These are phyloP conservation scores for Criorhina ranunculi DNA, from an alignment of 2,888 invertebrate species.

Conservation along the genomic window DNA sequence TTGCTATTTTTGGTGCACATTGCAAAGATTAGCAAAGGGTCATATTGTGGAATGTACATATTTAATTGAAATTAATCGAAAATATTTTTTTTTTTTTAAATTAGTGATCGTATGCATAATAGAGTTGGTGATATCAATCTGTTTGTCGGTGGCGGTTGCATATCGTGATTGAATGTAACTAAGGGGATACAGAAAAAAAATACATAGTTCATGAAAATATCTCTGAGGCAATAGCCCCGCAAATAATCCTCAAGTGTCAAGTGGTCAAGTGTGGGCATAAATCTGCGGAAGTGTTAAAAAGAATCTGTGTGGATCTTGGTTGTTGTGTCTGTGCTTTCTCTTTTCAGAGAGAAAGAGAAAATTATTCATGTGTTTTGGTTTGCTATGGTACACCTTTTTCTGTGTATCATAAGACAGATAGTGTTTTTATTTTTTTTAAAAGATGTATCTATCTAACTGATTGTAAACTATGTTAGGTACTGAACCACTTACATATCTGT, in stretches of 20 bases:
- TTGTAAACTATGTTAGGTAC: neutral
- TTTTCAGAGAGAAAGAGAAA: conserved; percentile 54
- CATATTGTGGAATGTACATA: conserved; percentile 11
- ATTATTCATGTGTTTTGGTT: conserved; percentile 30
- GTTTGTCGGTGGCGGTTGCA: neutral
- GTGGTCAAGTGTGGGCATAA: conserved; percentile 37
- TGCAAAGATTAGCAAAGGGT: conserved; percentile 10
- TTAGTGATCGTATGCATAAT: conserved; percentile 16
- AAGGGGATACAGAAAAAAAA: neutral
- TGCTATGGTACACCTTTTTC: neutral
- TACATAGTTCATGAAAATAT: conserved; percentile 23
- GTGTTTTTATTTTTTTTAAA: neutral
- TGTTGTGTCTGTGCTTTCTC: conserved; percentile 42
- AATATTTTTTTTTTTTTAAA: neutral
- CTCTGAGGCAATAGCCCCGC: conserved; percentile 38
- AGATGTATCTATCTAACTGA: neutral
- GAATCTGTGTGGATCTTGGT: conserved; percentile 27
- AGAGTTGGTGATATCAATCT: conserved; percentile 14
- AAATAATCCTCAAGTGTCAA: conserved; percentile 57
- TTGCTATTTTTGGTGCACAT: conserved; percentile 14
- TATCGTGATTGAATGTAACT: neutral
- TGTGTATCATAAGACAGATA: neutral
- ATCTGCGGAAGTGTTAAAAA: conserved; percentile 51
- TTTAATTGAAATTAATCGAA: neutral
- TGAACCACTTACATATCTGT: neutral